Conservation (phyloP, 2,797 vertebrate genomes). For the Gallinago nigripennis region DNA sequence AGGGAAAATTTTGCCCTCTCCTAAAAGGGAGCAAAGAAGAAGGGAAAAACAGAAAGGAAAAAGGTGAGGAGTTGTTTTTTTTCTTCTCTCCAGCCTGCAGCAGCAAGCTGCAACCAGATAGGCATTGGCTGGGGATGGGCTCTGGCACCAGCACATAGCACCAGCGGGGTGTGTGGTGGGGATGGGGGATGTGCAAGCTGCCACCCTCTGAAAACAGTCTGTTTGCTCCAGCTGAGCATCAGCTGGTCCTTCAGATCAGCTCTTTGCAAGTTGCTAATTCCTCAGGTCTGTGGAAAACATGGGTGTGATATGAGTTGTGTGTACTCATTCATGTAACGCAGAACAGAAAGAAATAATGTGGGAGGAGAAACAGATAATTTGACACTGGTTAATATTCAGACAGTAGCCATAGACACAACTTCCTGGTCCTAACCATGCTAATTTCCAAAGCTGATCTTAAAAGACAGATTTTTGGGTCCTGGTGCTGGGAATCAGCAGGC, state of each 20-base stretch:
- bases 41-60: not conserved
- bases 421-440: accelerated
- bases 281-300: not conserved
- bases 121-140: not conserved
- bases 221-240: not conserved
- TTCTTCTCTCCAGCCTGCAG: not conserved
- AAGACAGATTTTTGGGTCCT: not conserved
- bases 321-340: not conserved
- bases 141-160: not conserved
- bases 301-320: not conserved
- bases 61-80: not conserved
- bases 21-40: not conserved
- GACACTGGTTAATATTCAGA: not conserved
- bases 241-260: not conserved
- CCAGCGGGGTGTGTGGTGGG: not conserved
- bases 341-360: not conserved
- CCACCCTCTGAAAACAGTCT: not conserved
- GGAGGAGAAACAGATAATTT: not conserved
- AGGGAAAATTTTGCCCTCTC: not conserved
- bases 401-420: not conserved
- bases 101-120: not conserved
- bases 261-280: not conserved
- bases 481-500: not conserved
- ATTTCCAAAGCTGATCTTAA: not conserved
- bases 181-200: not conserved